phyloP scores from a whole-genome alignment of 2,888 invertebrate species.

The Chloromyia formosa region DNA sequence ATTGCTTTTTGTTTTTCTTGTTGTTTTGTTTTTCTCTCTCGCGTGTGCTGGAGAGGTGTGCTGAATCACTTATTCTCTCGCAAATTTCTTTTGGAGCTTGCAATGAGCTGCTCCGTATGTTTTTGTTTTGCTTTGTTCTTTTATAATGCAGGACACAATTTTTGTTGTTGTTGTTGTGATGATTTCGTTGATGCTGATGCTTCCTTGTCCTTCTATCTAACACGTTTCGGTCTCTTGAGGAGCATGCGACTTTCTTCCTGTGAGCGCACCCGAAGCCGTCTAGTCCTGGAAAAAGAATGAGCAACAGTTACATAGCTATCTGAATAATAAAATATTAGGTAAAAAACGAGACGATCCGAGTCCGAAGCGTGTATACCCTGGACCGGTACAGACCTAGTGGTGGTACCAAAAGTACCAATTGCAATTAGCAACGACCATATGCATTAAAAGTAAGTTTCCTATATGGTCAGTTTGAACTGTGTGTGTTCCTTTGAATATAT shows the following conservation, averaged over 20 bases:
- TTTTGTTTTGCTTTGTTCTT: conserved; percentile 2
- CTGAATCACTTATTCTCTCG: not conserved
- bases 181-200: conserved; percentile 17
- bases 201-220: conserved; percentile 43
- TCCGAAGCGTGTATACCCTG: too few species aligned
- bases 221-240: conserved; percentile 48
- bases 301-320: too few species aligned
- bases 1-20: conserved; percentile 24
- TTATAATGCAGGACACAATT: not conserved
- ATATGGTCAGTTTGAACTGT: too few species aligned
- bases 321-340: too few species aligned
- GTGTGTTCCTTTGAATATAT: too few species aligned
- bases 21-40: conserved; percentile 12
- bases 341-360: too few species aligned
- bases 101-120: conserved; percentile 11
- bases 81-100: not conserved
- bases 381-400: too few species aligned
- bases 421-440: too few species aligned
- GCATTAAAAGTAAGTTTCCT: too few species aligned
- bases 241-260: conserved; percentile 49
- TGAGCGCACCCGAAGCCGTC: conserved; percentile 49
- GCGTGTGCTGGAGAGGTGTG: not conserved
- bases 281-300: conserved; percentile 44
- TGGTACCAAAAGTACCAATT: too few species aligned
- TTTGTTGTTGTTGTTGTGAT: not conserved